Evolutionary conservation across 2,797 vertebrate species (phyloP), one percentile per base, ranked within the genome.

Genomic region (Malurus leucopterus): DNA sequence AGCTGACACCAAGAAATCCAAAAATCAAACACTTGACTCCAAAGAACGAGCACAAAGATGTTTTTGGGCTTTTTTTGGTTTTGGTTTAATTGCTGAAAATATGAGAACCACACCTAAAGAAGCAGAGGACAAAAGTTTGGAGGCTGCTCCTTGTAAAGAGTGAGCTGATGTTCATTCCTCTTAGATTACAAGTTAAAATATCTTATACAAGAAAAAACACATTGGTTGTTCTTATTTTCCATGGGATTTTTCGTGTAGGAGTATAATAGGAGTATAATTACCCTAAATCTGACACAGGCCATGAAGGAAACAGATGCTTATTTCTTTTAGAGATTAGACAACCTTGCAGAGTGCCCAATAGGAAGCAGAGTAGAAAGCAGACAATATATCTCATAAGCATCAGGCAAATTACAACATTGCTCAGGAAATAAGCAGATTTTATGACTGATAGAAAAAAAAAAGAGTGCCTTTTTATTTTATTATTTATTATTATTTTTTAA

Each of bases 221-320:
- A 30, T 22, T 0, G 3, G 8, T 59, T 36, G 16, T 40, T 83
- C 44, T 40, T 64, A 32, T 72, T 90, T 90, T 91, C 64, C 34
- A 40, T 38, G 26, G 9, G 41, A 84, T 76, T 72, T 50, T 19
- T 50, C 19, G 24, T 3, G 29, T 69, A 63, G 70, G 43, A 75
- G 43, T 74, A 47, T 73, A 87, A 81, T 46, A 80, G 34, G 43
- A 89, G 5, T n/a, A n/a, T 70, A 87, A 95, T 78, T 50, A 53
- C 50, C 30, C 74, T 85, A 83, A 85, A 36, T 51, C 61, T 63
- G 49, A 58, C 55, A 44, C 11, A 23, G 76, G 9, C 21, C 53
- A 62, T 43, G 80, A 88, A 93, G 92, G 92, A 93, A 95, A 93
- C 82, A 95, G 85, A 86, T 92, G 83, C 43, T 81, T 88, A 70